Base-by-base conservation (phyloP, 2,888 invertebrate species). In the Oxycera nigricornis region DNA sequence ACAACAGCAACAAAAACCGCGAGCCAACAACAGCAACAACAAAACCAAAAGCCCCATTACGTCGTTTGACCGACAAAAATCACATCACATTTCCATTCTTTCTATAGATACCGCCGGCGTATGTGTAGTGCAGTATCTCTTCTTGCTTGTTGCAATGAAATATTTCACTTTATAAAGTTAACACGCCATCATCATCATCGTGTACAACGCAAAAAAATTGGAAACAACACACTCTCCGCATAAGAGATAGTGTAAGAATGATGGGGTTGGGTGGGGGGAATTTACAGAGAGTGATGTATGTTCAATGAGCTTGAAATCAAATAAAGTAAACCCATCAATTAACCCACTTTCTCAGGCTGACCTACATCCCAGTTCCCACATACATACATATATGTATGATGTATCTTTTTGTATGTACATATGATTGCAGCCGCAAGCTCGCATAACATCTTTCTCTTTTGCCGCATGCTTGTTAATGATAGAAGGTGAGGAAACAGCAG, bases 271-370 rank as follows among this genome's bases (percentile, higher is more conserved):
- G n/a, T n/a, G n/a, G n/a, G n/a, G 4, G 46, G 17, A 46, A 46
- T n/a, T 7, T n/a, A 46, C 3, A 55, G 22, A 55, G n/a, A 59
- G 59, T 28, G 26, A 28, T 30, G n/a, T n/a, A n/a, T n/a, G 59
- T 59, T 59, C 30, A 59, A 30, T 17, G 30, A 59, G 59, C 30
- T 59, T 59, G 28, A 59, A 59, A 59, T 59, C 28, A 59, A 59
- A 22, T 55, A 59, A 59, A 59, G 59, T 59, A 59, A 59, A 59
- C 59, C 59, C 59, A 59, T 59, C 59, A 26, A 59, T 59, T 59
- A 59, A 59, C 59, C 59, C 59, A 59, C 59, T 59, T 59, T 59
- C 59, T 59, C 30, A n/a, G 4, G n/a, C 59, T 59, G 30, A 59
- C 59, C 59, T 59, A 59, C 59, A 9, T 59, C 59, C 59, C 59